Percentiles rank a stretch among this genome's conserved stretches.
These are phyloP conservation scores for Caenorhabditis sp. DNA, from an alignment of 2,888 invertebrate genomes.

Conservation along the genomic window DNA sequence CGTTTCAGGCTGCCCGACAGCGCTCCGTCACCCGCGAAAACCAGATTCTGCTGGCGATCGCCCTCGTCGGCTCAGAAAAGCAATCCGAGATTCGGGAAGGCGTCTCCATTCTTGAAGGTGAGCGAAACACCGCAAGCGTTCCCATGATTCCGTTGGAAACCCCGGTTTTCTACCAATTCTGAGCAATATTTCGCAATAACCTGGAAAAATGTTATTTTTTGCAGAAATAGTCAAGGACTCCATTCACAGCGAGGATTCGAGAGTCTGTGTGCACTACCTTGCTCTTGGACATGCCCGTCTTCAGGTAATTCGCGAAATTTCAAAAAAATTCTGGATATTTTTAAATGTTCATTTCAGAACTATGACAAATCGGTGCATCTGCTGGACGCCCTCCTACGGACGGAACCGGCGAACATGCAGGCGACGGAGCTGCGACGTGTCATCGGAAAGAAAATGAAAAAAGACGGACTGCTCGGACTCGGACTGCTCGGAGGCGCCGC, in stretches of 20 bases:
- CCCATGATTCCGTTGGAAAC: background rate
- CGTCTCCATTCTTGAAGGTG: constrained; percentile 28
- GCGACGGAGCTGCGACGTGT: constrained; percentile 21
- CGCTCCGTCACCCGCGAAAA: constrained; percentile 24
- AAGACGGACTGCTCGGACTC: constrained; percentile 34
- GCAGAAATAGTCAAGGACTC: constrained; percentile 33
- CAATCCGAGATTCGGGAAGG: constrained; percentile 32
- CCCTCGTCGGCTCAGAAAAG: constrained; percentile 30
- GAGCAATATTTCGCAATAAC: constrained; percentile 1
- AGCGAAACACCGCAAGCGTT: background rate
- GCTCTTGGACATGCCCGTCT: constrained; percentile 44
- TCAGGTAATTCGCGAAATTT: constrained; percentile 7
- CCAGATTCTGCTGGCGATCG: constrained; percentile 26
- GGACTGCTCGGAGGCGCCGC: constrained; percentile 38
- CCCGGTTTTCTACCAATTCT: no score
- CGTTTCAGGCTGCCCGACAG: constrained; percentile 23
- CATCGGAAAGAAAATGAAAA: constrained; percentile 36
- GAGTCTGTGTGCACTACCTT: constrained; percentile 34
- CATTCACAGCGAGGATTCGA: constrained; percentile 29
- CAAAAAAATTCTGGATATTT: background rate
- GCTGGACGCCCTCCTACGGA: constrained; percentile 22
- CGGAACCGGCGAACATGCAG: constrained; percentile 37
- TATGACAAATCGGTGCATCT: constrained; percentile 38
- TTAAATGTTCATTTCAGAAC: constrained; percentile 12
- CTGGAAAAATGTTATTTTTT: background rate